Evolutionary conservation across 1,140 invertebrate genomes (phyloP).

Genomic region (Triops longicaudatus): DNA sequence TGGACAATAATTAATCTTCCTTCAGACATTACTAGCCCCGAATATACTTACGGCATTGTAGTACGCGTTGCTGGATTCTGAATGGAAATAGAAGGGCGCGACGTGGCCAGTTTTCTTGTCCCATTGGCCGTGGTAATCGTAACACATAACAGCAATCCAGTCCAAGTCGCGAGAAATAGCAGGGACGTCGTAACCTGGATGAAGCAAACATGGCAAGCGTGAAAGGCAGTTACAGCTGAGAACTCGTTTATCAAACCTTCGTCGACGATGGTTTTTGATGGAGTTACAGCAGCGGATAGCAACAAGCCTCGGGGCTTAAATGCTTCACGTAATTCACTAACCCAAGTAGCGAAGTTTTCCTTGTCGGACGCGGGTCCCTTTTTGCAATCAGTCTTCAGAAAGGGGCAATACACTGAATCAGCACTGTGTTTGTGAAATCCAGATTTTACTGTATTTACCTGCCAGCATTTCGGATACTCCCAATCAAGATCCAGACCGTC

Average conservation of each 20-base stretch:
- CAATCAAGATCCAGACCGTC: constrained; percentile 82
- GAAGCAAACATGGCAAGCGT: neutral
- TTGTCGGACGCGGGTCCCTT: constrained; percentile 76
- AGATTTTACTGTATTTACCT: constrained; percentile 45
- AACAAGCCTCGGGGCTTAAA: constrained; percentile 45
- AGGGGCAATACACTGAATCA: neutral
- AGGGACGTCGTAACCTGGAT: constrained; percentile 64
- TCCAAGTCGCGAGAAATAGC: constrained; percentile 63
- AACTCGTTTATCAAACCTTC: constrained; percentile 34
- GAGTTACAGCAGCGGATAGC: constrained; percentile 73
- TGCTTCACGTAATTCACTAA: constrained; percentile 36
- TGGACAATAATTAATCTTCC: neutral
- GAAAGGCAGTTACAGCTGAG: constrained; percentile 35
- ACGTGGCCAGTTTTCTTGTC: constrained; percentile 76
- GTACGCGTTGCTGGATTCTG: constrained; percentile 55
- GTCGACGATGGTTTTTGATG: constrained; percentile 78
- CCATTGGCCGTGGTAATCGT: constrained; percentile 79
- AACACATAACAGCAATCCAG: constrained; percentile 78
- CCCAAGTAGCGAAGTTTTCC: constrained; percentile 40
- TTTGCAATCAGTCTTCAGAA: constrained; percentile 54
- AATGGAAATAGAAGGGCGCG: constrained; percentile 67
- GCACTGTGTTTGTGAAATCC: neutral
- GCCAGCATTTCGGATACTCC: constrained; percentile 89
- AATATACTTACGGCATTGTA: constrained; percentile 41
- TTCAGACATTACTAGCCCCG: too few relatives aligned